Evolutionary conservation across 2,888 invertebrate genomes (phyloP).

Genomic region (Cataglyphis livida): DNA sequence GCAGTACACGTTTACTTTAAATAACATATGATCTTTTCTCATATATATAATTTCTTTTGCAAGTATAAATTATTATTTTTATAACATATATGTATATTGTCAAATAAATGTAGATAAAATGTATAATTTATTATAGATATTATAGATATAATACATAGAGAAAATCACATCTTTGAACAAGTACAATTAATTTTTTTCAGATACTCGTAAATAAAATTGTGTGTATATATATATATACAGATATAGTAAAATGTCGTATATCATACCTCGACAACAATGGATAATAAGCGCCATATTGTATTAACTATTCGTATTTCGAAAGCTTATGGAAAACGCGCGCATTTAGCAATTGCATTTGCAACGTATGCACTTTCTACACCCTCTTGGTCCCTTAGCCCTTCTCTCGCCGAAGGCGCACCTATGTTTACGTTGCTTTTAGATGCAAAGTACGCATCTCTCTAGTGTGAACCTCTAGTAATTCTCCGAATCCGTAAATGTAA

Average conservation of each 20-base stretch:
- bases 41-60: too few species aligned
- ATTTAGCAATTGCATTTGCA: background rate
- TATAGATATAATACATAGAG: background rate
- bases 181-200: background rate
- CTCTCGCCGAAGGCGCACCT: background rate
- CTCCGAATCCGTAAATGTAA: background rate
- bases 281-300: slow-evolving; percentile 1
- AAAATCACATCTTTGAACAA: background rate
- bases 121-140: too few species aligned
- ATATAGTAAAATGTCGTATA: background rate
- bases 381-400: too few species aligned
- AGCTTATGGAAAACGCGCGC: slow-evolving; percentile 17
- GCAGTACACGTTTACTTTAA: background rate
- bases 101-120: too few species aligned
- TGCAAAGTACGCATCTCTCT: background rate
- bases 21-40: background rate
- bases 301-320: background rate
- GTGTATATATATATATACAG: background rate
- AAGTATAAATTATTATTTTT: too few species aligned
- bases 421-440: background rate
- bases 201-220: background rate
- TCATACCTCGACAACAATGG: background rate
- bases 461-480: background rate
- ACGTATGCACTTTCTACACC: slow-evolving; percentile 13
- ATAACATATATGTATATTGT: too few species aligned